Evolutionary conservation across 2,888 invertebrate genomes (phyloP).

Genomic region (Drosophila infuscata): DNA sequence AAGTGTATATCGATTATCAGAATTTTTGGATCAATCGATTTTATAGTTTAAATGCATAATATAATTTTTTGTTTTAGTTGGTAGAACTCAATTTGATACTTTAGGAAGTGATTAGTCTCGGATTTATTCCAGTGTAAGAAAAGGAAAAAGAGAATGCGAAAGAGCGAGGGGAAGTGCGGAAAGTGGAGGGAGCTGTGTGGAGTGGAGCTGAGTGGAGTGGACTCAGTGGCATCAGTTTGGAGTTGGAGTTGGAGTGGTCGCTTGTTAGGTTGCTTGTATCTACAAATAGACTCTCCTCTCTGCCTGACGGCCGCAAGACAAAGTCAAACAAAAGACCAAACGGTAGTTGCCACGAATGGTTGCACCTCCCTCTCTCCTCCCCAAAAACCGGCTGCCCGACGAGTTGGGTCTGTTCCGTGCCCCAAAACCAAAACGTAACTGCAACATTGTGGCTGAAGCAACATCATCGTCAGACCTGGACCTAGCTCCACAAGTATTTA

Average conservation of each 20-base stretch:
- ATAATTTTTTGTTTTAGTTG: not conserved
- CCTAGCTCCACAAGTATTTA: conserved; percentile 48
- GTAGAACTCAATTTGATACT: not conserved
- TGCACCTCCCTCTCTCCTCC: not conserved
- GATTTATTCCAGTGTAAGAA: not conserved
- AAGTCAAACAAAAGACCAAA: conserved; percentile 79
- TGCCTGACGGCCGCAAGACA: conserved; percentile 75
- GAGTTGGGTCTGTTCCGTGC: conserved; percentile 15
- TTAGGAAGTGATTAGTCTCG: not conserved
- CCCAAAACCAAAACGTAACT: conserved; percentile 24
- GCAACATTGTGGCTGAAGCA: conserved; percentile 66
- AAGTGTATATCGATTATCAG: too few relatives aligned
- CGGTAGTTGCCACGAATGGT: conserved; percentile 79
- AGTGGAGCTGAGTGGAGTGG: conserved; percentile 14
- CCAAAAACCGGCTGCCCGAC: conserved; percentile 60
- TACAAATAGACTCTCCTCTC: conserved; percentile 69
- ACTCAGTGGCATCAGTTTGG: conserved; percentile 35
- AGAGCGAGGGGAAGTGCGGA: conserved; percentile 14
- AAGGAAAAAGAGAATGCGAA: conserved; percentile 20
- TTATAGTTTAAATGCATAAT: not conserved
- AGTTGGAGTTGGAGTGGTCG: conserved; percentile 41
- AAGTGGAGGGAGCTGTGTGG: conserved; percentile 12
- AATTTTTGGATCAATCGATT: not conserved
- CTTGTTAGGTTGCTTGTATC: conserved; percentile 73
- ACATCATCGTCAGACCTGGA: conserved; percentile 23